These are phyloP conservation scores for Tragelaphus imberbis DNA, from an alignment of 2,113 vertebrate genomes.

Conservation along the genomic window DNA sequence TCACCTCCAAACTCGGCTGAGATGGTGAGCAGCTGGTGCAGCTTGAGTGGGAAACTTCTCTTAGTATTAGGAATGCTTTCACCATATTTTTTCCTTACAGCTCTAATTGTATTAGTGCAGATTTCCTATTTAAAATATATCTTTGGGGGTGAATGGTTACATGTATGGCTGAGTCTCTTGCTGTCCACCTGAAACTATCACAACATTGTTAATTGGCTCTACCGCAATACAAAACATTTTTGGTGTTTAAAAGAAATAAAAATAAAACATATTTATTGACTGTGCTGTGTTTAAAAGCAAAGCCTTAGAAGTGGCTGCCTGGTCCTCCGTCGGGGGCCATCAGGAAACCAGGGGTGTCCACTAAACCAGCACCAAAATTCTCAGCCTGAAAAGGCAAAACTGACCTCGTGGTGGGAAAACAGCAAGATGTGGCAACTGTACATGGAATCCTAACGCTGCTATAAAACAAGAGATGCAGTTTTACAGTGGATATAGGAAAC, in stretches of 20 bases:
- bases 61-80: not conserved
- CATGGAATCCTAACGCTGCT: rapidly evolving
- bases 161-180: not conserved
- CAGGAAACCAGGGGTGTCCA: not conserved
- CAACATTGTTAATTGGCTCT: not conserved
- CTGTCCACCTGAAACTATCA: not conserved
- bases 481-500: not conserved
- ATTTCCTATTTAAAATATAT: not conserved
- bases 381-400: not conserved
- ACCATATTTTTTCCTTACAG: not conserved
- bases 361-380: not conserved
- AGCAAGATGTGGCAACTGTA: not conserved
- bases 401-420: not conserved
- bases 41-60: not conserved
- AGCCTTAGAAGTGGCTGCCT: not conserved
- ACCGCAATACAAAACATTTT: not conserved
- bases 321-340: not conserved
- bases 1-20: not conserved
- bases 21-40: not conserved
- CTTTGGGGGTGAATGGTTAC: not conserved
- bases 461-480: not conserved
- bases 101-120: not conserved
- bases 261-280: not conserved
- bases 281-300: not conserved
- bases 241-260: not conserved